These are phyloP conservation scores for Penaeus japonicus DNA, from an alignment of 1,140 invertebrate species.

Conservation along the genomic window DNA sequence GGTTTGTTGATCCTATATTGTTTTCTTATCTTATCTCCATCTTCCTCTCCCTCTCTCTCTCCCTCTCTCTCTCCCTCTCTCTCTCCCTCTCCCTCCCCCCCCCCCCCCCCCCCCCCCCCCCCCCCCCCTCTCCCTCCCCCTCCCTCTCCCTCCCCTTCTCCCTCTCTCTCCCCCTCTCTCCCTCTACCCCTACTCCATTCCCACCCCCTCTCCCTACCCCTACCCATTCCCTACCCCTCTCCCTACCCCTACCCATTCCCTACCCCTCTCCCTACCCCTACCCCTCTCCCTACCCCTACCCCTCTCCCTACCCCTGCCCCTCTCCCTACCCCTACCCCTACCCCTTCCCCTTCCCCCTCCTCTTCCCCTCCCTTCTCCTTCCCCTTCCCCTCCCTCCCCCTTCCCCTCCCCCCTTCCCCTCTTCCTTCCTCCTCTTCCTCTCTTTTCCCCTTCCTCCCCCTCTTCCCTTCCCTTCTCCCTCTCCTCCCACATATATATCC, in stretches of 20 bases:
- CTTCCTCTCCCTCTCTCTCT: constrained; percentile 18
- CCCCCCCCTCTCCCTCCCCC: no score
- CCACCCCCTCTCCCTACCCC: neutral
- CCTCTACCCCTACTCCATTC: neutral
- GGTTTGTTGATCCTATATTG: no score
- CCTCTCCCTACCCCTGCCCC: neutral
- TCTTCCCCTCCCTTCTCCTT: neutral
- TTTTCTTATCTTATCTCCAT: neutral
- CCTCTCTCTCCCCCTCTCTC: no score
- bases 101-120: no score
- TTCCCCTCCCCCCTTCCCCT: constrained; percentile 8
- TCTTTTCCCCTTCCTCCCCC: neutral
- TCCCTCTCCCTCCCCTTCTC: neutral
- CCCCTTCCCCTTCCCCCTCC: neutral
- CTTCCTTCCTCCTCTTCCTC: neutral
- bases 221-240: neutral
- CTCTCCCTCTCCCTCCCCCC: constrained; percentile 4
- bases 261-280: neutral
- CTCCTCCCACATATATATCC: no score
- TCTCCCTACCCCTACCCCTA: neutral
- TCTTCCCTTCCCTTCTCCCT: no score
- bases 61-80: constrained; percentile 30
- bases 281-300: neutral
- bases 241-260: neutral
- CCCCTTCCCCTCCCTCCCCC: neutral